Base-by-base conservation (phyloP, 2,888 invertebrate species). In the Nomada ruficornis region DNA sequence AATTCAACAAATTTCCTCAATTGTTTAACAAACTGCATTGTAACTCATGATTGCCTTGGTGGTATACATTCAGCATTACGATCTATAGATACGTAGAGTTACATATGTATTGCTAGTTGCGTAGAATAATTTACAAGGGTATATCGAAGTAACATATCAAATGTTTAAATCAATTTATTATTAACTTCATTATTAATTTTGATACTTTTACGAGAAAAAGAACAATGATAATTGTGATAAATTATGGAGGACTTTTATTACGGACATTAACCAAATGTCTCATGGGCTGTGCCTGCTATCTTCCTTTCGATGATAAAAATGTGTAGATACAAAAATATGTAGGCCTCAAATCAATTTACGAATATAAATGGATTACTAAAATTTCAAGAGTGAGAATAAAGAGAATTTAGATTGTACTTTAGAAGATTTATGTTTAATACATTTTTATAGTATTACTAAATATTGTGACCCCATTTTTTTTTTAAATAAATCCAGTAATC, bases 211-310 rank as follows among this genome's bases (percentile, higher is more conserved):
- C 36, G 0, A 57, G 13, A 36, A 20, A 5, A 20, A 18, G 7
- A 57, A 18, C 4, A 20, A 55, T 65, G 36, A 15, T 29, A 13
- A 55, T 11, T n/a, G 18, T 2, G 29, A 54, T 65, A 55, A 55
- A 26, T 55, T 9, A 26, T 26, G 59, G 20, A 60, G 42, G 68
- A 70, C 75, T 80, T 77, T 57, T 20, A 29, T 75, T 77, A 64
- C 36, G 50, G 47, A 20, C 42, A 63, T 29, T 26, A 71, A 77
- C 79, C 68, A 55, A 73, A 29, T 73, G 44, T 82, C 64, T 81
- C 18, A 60, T 87, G 87, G 86, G 87, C 83, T 57, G 86, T 85
- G 81, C 77, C 87, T 70, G 81, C 26, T 86, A 86, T 86, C 86
- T 64, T 26, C 29, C 62, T 60, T 70, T 77, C 47, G 7, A 23